A percentile compares a stretch with the other conserved stretches of the same genome.
These are phyloP conservation scores for Phenganax subtilis DNA, from an alignment of 92 coral and sea anemone species.

Conservation along the genomic window DNA sequence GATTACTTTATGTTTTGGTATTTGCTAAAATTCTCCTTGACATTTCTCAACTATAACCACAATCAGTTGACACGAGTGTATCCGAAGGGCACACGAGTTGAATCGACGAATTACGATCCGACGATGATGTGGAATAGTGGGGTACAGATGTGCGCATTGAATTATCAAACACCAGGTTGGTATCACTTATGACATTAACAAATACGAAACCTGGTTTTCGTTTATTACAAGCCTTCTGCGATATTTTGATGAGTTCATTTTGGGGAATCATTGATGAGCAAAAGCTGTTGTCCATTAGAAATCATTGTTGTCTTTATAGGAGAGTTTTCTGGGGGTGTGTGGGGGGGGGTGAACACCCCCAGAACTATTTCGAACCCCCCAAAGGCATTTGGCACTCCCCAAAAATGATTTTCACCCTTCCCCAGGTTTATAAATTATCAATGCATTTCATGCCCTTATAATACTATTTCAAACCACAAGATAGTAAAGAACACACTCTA, in stretches of 20 bases:
- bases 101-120: slow-evolving; percentile 94
- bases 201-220: background rate
- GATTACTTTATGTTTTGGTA: background rate
- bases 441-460: no score
- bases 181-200: background rate
- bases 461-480: no score
- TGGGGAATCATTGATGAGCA: no score
- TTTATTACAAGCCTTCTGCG: background rate
- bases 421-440: no score
- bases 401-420: no score
- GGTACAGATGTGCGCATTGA: slow-evolving; percentile 85
- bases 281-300: no score
- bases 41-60: slow-evolving; percentile 58
- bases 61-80: slow-evolving; percentile 91
- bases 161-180: slow-evolving; percentile 93
- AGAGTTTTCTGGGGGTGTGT: no score
- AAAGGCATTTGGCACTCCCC: no score
- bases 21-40: slow-evolving; percentile 35
- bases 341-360: no score
- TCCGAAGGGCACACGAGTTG: slow-evolving; percentile 94
- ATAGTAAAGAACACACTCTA: no score
- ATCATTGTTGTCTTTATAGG: no score
- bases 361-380: no score
- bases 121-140: slow-evolving; percentile 89
- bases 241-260: background rate